A percentile compares a stretch with the other conserved stretches of the same genome.
phyloP scores from a whole-genome alignment of 2,113 vertebrate genomes.

The Cacatua alba region DNA sequence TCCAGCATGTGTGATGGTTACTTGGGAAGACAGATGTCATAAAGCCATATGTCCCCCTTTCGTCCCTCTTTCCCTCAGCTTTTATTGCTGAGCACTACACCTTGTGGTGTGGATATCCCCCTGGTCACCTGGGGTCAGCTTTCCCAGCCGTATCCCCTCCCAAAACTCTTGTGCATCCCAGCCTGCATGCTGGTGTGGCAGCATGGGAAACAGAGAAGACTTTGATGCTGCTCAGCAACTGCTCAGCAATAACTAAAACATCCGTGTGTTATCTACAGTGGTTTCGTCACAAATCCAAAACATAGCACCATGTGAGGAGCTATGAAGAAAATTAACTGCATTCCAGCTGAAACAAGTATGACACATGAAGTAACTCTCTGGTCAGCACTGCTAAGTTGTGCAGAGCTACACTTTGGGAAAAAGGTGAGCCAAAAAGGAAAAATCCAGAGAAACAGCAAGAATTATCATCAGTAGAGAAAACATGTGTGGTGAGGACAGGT shows the following conservation, averaged over 20 bases:
- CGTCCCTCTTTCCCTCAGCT: background rate
- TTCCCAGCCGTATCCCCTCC: background rate
- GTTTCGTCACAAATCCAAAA: background rate
- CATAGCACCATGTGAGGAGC: background rate
- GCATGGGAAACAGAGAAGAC: background rate
- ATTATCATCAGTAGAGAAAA: background rate
- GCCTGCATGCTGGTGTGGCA: background rate
- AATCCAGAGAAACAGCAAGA: background rate
- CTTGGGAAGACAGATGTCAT: background rate
- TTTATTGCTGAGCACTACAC: background rate
- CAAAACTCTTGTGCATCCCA: background rate
- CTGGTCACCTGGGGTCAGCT: background rate
- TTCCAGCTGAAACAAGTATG: background rate
- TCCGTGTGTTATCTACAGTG: background rate
- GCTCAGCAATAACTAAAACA: background rate
- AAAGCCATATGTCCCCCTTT: accelerated
- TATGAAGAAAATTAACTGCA: background rate
- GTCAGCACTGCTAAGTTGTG: background rate
- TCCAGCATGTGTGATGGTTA: accelerated
- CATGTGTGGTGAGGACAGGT: accelerated
- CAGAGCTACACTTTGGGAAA: background rate
- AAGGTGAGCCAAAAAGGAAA: background rate
- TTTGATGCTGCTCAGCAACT: background rate
- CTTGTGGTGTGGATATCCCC: background rate
- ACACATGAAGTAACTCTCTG: background rate